A percentile compares a stretch with the other conserved stretches of the same genome.
Evolutionary conservation across 1,140 invertebrate species (phyloP).

Genomic region (Globodera ellingtonae): DNA sequence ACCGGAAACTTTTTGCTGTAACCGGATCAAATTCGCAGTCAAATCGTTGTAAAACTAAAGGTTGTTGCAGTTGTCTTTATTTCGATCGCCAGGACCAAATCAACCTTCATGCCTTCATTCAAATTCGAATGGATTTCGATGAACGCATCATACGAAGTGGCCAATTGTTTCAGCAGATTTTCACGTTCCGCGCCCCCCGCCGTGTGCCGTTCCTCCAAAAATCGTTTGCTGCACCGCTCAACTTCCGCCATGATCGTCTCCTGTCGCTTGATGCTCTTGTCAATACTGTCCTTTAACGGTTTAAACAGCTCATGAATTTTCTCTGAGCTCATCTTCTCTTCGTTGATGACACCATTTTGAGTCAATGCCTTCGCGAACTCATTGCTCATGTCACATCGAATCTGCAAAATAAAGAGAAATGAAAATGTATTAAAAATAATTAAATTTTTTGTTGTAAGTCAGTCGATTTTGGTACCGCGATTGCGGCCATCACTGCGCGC

Average conservation of each 20-base stretch:
- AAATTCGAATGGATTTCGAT: conserved; percentile 86
- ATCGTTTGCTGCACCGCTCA: conserved; percentile 72
- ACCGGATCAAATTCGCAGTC: conserved; percentile 86
- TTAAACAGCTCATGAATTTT: conserved; percentile 79
- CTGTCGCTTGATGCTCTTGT: conserved; percentile 78
- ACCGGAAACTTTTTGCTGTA: conserved; percentile 86
- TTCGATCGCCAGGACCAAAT: not conserved
- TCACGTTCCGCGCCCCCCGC: conserved; percentile 71
- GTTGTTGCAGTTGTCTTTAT: conserved; percentile 1
- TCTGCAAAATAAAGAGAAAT: conserved; percentile 66
- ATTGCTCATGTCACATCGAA: conserved; percentile 78
- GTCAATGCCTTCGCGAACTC: conserved; percentile 69
- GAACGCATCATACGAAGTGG: conserved; percentile 85
- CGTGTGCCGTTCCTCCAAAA: conserved; percentile 71
- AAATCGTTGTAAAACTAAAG: conserved; percentile 92
- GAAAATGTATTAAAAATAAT: no score
- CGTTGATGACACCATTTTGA: conserved; percentile 83
- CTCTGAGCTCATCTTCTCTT: conserved; percentile 71
- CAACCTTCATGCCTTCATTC: conserved; percentile 83
- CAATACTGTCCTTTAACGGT: conserved; percentile 75
- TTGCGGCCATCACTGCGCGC: not conserved
- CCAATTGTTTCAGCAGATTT: conserved; percentile 80
- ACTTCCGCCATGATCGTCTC: conserved; percentile 78
- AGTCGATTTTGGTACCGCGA: no score
- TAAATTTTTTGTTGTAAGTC: no score